Base-by-base conservation (phyloP, 2,113 vertebrate genomes). In the Myotis davidii region DNA sequence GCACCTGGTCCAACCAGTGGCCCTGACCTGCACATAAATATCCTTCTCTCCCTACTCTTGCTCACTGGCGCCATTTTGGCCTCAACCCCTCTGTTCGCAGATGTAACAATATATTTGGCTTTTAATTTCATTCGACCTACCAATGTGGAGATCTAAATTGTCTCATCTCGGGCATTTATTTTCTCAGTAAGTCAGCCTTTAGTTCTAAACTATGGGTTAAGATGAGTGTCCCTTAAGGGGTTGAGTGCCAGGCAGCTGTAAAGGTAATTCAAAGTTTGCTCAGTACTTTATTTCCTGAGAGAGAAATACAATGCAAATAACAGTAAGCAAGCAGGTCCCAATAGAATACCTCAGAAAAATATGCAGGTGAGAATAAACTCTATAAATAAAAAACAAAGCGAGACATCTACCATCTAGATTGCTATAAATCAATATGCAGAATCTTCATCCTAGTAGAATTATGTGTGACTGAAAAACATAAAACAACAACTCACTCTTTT, bases 271-370 rank as follows among this genome's bases (percentile, higher is more conserved):
- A 78, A 86, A 50, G 34, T 86, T 73, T 76, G 69, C 73, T 83
- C 25, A 84, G 39, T 42, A 23, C 21, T 32, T 87, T 76, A 76
- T 90, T 93, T 94, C 76, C 72, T 72, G 13, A 81, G 92, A 96
- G 70, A 81, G 88, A 76, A 8, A 79, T 23, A 69, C 16, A 56
- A 78, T 50, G 81, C 25, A 87, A 90, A 76, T 72, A 87, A 84
- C 4, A 83, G 59, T 48, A 84, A 86, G 8, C 29, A 93, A 84
- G 29, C 21, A 76, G 25, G 10, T 83, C 76, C 65, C 77, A 85
- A 56, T 9, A 72, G 69, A 87, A n/a, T 61, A 85, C 84, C 13
- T 25, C 23, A 74, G 50, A 77, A 83, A 92, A 93, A 74, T 23
- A 52, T 65, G 13, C 11, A 79, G n/a, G 37, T 76, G 54, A 70